phyloP scores from a whole-genome alignment of 1,140 invertebrate species.

The Fopius arisanus region DNA sequence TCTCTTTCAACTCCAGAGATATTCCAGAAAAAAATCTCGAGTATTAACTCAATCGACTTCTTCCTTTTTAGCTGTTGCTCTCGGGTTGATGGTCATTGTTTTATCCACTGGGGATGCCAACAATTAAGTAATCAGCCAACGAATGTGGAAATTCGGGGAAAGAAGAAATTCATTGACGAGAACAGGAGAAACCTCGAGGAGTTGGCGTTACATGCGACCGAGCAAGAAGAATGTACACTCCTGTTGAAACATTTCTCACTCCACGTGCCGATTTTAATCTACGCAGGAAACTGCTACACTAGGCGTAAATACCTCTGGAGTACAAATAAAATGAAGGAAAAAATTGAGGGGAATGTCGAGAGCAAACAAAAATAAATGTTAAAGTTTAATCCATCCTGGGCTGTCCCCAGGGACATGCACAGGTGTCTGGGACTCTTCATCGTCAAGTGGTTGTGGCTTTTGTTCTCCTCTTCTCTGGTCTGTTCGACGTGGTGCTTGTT shows the following conservation, averaged over 20 bases:
- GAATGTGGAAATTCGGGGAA: too few relatives aligned
- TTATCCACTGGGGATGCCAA: too few relatives aligned
- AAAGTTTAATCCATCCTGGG: background rate
- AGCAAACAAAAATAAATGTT: background rate
- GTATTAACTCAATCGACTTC: too few relatives aligned
- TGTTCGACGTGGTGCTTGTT: background rate
- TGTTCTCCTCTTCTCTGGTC: background rate
- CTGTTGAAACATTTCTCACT: constrained; percentile 16
- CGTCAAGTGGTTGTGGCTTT: constrained; percentile 4
- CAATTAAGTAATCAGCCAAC: too few relatives aligned
- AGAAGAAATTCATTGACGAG: background rate
- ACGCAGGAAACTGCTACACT: background rate
- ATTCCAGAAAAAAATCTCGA: too few relatives aligned
- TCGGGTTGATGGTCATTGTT: too few relatives aligned
- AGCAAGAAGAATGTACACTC: constrained; percentile 13
- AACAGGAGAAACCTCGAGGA: background rate
- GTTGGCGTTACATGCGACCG: background rate
- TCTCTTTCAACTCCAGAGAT: too few relatives aligned
- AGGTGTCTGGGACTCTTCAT: background rate
- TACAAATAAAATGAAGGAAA: background rate
- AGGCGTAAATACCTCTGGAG: background rate
- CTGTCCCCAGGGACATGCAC: background rate
- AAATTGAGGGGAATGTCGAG: background rate
- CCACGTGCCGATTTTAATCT: background rate
- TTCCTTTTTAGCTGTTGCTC: too few relatives aligned